phyloP scores from a whole-genome alignment of 2,797 vertebrate species.

The Lepidocolaptes lacrymiger region DNA sequence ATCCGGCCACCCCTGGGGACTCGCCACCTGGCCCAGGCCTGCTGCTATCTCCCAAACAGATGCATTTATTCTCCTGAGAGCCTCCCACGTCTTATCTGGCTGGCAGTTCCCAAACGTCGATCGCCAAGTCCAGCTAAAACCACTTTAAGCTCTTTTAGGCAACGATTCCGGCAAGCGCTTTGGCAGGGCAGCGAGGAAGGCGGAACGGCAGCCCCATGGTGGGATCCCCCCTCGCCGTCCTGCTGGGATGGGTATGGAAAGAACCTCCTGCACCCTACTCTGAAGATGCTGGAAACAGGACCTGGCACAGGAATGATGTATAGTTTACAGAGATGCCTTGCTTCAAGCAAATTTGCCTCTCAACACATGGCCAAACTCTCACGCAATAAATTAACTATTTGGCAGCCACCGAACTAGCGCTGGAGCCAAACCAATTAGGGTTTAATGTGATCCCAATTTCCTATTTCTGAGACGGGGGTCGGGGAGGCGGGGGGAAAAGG shows the following conservation, averaged over 20 bases:
- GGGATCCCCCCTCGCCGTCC: neutral
- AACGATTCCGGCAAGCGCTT: neutral
- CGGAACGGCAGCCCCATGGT: accelerated
- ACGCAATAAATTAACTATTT: conserved; percentile 76
- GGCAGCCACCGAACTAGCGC: conserved; percentile 45
- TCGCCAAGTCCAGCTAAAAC: conserved; percentile 13
- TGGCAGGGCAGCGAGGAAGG: neutral
- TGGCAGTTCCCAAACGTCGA: neutral
- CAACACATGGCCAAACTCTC: conserved; percentile 71
- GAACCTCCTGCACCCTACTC: neutral
- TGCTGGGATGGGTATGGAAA: neutral
- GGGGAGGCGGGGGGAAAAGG: neutral
- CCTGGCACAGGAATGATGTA: conserved; percentile 23
- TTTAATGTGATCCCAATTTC: conserved; percentile 72
- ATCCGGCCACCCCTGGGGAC: neutral
- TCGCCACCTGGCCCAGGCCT: conserved; percentile 47
- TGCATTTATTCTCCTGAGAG: conserved; percentile 27
- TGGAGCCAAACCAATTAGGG: conserved; percentile 75
- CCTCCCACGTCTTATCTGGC: conserved; percentile 37
- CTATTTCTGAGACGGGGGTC: conserved; percentile 60
- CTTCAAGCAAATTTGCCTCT: conserved; percentile 70
- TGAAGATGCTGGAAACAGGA: conserved; percentile 23
- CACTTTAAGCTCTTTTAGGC: conserved; percentile 3
- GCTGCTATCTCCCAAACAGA: conserved; percentile 49
- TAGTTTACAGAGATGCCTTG: conserved; percentile 53